phyloP scores from a whole-genome alignment of 1,140 invertebrate species.

The Teleogryllus occipitalis region DNA sequence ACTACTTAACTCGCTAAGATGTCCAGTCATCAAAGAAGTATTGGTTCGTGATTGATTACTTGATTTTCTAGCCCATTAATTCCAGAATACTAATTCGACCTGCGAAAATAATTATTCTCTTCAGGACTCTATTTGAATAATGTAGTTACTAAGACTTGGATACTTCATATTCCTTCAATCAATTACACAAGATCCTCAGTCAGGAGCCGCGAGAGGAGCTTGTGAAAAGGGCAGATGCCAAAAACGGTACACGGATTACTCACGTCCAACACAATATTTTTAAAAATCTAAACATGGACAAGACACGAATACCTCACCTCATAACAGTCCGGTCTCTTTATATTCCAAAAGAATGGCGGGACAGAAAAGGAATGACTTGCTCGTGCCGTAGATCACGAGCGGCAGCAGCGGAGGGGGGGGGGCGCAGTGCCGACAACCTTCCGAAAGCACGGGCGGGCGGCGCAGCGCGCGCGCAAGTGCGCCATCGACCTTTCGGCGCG shows the following conservation, averaged over 20 bases:
- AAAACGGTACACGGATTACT: too few species aligned
- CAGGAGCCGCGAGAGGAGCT: too few species aligned
- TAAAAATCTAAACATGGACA: too few species aligned
- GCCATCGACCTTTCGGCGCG: not conserved
- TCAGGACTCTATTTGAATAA: not conserved
- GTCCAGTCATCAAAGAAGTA: not conserved
- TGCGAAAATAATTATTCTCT: not conserved
- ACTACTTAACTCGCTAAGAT: not conserved
- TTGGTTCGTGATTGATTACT: not conserved
- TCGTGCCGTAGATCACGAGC: not conserved
- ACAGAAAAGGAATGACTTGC: not conserved
- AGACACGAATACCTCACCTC: too few species aligned
- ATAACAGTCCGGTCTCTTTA: not conserved
- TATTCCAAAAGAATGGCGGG: not conserved
- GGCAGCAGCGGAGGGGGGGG: too few species aligned
- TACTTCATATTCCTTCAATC: not conserved
- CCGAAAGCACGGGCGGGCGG: not conserved
- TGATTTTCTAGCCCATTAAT: not conserved
- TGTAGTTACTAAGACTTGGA: not conserved
- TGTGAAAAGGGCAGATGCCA: too few species aligned
- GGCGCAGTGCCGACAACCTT: not conserved
- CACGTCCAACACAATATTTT: too few species aligned
- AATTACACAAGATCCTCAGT: not conserved
- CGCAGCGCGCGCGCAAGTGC: not conserved
- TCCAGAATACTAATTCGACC: not conserved